A percentile compares a stretch with the other conserved stretches of the same genome.
These are phyloP conservation scores for Parazoanthus swiftii DNA, from an alignment of 92 coral and sea anemone genomes.

Conservation along the genomic window DNA sequence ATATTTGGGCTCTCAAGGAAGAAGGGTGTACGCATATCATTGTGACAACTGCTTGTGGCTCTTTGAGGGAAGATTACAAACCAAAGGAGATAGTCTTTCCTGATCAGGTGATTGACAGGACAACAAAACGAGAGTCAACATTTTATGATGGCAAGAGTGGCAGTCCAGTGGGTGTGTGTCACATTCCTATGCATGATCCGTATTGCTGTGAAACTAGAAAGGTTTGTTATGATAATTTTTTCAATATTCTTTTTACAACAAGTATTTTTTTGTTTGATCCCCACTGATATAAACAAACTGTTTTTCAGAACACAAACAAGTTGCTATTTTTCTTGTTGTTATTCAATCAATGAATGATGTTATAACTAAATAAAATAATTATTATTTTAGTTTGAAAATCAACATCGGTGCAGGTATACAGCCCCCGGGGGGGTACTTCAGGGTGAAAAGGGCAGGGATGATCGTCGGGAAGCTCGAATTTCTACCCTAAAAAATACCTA, in stretches of 20 bases:
- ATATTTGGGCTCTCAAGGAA: constrained; percentile 85
- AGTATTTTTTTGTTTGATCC: too few relatives aligned
- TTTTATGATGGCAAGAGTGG: constrained; percentile 94
- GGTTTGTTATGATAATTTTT: constrained; percentile 41
- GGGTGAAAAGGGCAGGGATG: too few relatives aligned
- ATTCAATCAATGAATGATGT: background rate
- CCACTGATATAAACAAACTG: too few relatives aligned
- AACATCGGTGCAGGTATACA: too few relatives aligned
- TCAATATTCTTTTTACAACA: too few relatives aligned
- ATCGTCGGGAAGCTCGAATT: too few relatives aligned
- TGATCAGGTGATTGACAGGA: constrained; percentile 95
- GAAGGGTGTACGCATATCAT: constrained; percentile 95
- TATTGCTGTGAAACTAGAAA: constrained; percentile 78
- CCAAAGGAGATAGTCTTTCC: constrained; percentile 94
- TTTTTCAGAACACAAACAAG: too few relatives aligned
- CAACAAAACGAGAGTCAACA: constrained; percentile 83
- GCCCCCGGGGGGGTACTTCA: too few relatives aligned
- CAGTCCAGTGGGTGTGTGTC: constrained; percentile 88
- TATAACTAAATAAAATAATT: too few relatives aligned
- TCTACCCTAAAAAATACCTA: too few relatives aligned
- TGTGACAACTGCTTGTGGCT: constrained; percentile 98
- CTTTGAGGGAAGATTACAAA: constrained; percentile 72
- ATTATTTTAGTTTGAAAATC: too few relatives aligned
- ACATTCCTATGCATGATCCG: constrained; percentile 94
- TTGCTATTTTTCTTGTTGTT: background rate